Base-by-base conservation (phyloP, 2,113 vertebrate genomes). In the Phocoena phocoena region DNA sequence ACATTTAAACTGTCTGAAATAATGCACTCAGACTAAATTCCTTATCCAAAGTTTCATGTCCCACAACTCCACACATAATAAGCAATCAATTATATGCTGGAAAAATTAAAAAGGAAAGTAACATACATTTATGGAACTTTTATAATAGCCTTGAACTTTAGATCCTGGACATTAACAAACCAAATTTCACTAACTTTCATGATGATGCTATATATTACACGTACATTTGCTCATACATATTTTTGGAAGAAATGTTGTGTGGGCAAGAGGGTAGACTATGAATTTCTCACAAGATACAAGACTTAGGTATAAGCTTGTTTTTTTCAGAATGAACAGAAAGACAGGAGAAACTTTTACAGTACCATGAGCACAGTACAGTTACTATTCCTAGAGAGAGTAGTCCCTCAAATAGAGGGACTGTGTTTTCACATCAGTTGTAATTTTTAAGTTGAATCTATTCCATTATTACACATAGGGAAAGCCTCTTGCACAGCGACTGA, bases 1-100 rank as follows among this genome's bases (percentile, higher is more conserved):
- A 47, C 26, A 70, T 65, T 96, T 93, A 93, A 90, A n/a, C 58
- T 96, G 1, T 83, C 31, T 96, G 25, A 96, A 95, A 92, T 17
- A 95, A 87, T 67, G 36, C 2, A 89, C 33, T 83, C 33, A 90
- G 53, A 92, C 13, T 71, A 93, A 71, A 96, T 60, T 83, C 33
- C 62, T 70, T 70, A 79, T 94, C 26, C 86, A 60, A 82, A 80
- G 20, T 84, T 47, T 90, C 47, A 5, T 96, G 26, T 84, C 28
- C 20, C 41, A 31, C 33, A 50, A 10, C 28, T 15, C 11, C 80
- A 95, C 47, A 82, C 18, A 80, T 62, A 91, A 77, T 5, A 91
- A 50, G 31, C 11, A 85, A 79, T 82, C 73, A 79, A 62, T 83
- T 50, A 55, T 8, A 67, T 36, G n/a, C 65, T 92, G 2, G 36